phyloP scores from a whole-genome alignment of 2,113 vertebrate genomes.

The Trogon surrucura region DNA sequence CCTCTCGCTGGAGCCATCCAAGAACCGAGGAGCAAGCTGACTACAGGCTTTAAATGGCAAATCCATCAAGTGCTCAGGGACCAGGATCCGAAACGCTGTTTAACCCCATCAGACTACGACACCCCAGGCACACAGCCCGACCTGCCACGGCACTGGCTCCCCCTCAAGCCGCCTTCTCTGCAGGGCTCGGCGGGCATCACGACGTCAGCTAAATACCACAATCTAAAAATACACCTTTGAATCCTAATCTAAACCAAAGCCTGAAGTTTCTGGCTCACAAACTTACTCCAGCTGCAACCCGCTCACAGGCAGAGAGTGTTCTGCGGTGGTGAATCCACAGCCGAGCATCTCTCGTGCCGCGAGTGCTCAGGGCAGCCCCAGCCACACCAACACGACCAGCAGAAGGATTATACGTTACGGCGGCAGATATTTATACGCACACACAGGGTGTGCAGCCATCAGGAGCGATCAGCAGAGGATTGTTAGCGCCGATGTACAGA shows the following conservation, averaged over 20 bases:
- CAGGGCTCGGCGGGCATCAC: background rate
- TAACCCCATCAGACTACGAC: rapidly evolving
- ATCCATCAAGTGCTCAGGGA: background rate
- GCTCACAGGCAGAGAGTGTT: background rate
- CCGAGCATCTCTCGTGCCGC: background rate
- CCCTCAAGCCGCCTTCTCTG: background rate
- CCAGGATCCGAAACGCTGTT: rapidly evolving
- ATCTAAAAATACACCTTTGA: background rate
- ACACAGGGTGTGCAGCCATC: rapidly evolving
- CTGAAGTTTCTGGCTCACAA: background rate
- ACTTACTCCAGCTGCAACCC: background rate
- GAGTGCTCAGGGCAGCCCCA: background rate
- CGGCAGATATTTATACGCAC: rapidly evolving
- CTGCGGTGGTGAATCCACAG: background rate
- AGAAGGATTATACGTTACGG: background rate
- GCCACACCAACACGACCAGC: background rate
- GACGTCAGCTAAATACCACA: rapidly evolving
- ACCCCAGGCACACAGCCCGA: rapidly evolving
- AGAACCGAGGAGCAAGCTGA: background rate
- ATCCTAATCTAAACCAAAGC: background rate
- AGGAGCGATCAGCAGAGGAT: background rate
- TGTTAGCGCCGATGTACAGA: background rate
- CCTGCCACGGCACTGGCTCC: background rate
- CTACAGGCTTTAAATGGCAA: slow-evolving; percentile 9
- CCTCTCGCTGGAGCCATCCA: slow-evolving; percentile 33